These are phyloP conservation scores for Leucopternis melanops DNA, from an alignment of 2,113 vertebrate species.

Conservation along the genomic window DNA sequence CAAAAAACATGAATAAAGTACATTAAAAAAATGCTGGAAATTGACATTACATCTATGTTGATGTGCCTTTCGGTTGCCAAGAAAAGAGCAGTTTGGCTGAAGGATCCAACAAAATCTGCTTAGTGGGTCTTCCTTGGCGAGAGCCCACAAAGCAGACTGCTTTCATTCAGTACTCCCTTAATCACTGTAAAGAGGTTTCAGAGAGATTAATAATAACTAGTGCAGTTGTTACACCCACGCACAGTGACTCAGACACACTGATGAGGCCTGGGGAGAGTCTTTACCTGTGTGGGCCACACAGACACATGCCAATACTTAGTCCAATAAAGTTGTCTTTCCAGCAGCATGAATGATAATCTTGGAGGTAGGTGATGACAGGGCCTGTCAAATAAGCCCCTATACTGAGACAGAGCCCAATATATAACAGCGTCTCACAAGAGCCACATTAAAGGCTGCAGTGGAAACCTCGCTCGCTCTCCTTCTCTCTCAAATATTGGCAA, in stretches of 20 bases:
- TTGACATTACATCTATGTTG: conserved; percentile 11
- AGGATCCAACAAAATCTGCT: conserved; percentile 53
- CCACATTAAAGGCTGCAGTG: not conserved
- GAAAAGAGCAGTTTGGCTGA: conserved; percentile 62
- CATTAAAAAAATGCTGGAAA: not conserved
- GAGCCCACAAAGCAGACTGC: conserved; percentile 35
- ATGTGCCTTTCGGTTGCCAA: conserved; percentile 18
- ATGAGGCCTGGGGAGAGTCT: not conserved
- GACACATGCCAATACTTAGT: conserved; percentile 41
- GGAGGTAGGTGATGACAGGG: conserved; percentile 19
- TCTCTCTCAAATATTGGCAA: not conserved
- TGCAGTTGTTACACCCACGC: conserved; percentile 22
- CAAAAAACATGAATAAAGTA: conserved; percentile 5
- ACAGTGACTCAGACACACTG: conserved; percentile 27
- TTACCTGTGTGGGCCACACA: conserved; percentile 49
- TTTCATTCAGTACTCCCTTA: conserved; percentile 40
- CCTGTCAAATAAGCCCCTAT: conserved; percentile 1
- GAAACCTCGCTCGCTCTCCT: not conserved
- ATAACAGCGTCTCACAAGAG: not conserved
- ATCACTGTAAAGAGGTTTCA: conserved; percentile 50
- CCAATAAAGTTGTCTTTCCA: conserved; percentile 42
- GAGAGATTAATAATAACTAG: conserved; percentile 61
- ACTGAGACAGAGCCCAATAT: not conserved
- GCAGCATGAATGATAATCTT: conserved; percentile 41
- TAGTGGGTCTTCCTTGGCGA: conserved; percentile 43